phyloP scores from a whole-genome alignment of 2,113 vertebrate genomes.

The Sinosuthora webbiana region DNA sequence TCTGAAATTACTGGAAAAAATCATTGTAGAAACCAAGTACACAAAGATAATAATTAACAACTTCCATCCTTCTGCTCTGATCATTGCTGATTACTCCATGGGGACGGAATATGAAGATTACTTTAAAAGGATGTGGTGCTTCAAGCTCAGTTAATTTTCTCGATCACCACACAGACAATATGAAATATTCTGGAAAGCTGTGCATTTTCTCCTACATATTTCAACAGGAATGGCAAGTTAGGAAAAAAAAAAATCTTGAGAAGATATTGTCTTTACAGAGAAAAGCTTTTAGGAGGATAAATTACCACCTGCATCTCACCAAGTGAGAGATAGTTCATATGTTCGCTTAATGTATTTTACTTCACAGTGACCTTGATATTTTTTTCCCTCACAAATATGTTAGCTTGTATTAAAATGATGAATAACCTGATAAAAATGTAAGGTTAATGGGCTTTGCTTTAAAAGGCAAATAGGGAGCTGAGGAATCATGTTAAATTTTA shows the following conservation, averaged over 20 bases:
- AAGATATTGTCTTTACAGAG: neutral
- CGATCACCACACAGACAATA: neutral
- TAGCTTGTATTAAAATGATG: constrained; percentile 6
- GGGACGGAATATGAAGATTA: neutral
- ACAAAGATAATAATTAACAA: neutral
- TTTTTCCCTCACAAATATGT: neutral
- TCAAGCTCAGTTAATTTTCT: neutral
- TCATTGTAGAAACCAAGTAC: neutral
- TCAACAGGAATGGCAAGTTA: neutral
- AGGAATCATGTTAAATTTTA: neutral
- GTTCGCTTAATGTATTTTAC: neutral
- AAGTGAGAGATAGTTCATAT: neutral
- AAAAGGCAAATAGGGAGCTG: neutral
- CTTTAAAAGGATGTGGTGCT: neutral
- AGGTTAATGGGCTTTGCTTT: constrained; percentile 10
- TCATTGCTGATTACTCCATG: neutral
- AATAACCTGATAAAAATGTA: neutral
- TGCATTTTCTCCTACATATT: neutral
- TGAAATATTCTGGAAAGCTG: neutral
- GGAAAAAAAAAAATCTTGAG: neutral
- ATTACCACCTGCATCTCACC: neutral
- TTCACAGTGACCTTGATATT: neutral
- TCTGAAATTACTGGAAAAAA: neutral
- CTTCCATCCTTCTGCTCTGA: neutral
- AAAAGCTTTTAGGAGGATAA: constrained; percentile 9